A percentile compares a stretch with the other conserved stretches of the same genome.
phyloP scores from a whole-genome alignment of 2,888 invertebrate genomes.

The Hydriomena furcata region DNA sequence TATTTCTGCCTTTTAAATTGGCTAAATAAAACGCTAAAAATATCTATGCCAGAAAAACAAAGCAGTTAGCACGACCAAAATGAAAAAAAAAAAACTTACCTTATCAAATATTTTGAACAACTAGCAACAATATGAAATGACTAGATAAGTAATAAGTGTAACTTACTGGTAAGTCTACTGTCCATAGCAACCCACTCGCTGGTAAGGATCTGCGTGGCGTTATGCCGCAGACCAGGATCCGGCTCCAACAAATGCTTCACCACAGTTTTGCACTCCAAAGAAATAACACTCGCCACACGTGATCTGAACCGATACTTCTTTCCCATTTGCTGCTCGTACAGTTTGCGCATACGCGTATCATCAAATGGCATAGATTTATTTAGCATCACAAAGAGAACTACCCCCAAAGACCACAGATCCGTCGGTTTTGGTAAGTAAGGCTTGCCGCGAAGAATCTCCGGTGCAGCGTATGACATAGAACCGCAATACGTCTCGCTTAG shows the following conservation, averaged over 20 bases:
- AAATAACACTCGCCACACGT: conserved; percentile 82
- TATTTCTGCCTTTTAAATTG: no score
- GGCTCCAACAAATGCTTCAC: conserved; percentile 88
- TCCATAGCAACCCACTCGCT: conserved; percentile 89
- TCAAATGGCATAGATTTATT: conserved; percentile 94
- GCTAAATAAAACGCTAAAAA: no score
- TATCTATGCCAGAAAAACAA: no score
- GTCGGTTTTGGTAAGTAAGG: conserved; percentile 88
- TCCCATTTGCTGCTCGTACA: conserved; percentile 86
- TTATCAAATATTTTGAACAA: no score
- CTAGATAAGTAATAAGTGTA: not conserved
- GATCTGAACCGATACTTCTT: conserved; percentile 86
- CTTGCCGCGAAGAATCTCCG: conserved; percentile 91
- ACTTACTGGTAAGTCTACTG: conserved; percentile 81
- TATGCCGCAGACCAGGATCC: conserved; percentile 83
- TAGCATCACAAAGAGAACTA: conserved; percentile 92
- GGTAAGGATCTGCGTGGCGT: conserved; percentile 80
- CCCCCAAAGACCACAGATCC: conserved; percentile 92
- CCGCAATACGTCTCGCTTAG: conserved; percentile 93
- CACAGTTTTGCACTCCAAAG: conserved; percentile 85
- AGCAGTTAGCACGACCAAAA: no score
- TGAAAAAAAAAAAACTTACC: no score
- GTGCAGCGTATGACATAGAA: conserved; percentile 93
- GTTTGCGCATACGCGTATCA: conserved; percentile 87
- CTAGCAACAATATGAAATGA: no score